A percentile compares a stretch with the other conserved stretches of the same genome.
These are phyloP conservation scores for Xestobium rufovillosum DNA, from an alignment of 2,888 invertebrate species.

Conservation along the genomic window DNA sequence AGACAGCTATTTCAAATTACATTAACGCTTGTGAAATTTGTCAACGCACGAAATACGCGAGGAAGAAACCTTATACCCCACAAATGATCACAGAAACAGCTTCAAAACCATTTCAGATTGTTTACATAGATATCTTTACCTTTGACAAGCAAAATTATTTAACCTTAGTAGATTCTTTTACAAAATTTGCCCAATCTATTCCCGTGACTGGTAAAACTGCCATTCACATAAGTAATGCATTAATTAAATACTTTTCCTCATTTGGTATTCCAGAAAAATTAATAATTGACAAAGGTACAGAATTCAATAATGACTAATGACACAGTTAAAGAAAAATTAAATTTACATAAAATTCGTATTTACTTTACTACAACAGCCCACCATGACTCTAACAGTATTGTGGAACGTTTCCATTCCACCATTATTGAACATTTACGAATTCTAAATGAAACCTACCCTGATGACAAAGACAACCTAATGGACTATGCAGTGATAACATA, in stretches of 20 bases:
- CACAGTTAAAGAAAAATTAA: conserved; percentile 9
- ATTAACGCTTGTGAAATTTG: conserved; percentile 14
- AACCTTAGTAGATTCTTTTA: conserved; percentile 23
- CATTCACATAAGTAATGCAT: conserved; percentile 6
- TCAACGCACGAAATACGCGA: conserved; percentile 15
- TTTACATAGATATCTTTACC: conserved; percentile 23
- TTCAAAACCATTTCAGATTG: conserved; percentile 17
- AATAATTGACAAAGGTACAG: conserved; percentile 11
- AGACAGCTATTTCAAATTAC: too few species aligned
- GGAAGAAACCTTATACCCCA: conserved; percentile 14
- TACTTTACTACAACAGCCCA: conserved; percentile 14
- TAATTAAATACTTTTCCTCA: too few species aligned
- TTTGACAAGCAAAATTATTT: conserved; percentile 18
- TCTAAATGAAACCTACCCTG: conserved; percentile 1
- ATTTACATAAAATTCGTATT: conserved; percentile 13
- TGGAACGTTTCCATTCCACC: conserved; percentile 16
- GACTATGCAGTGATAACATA: conserved; percentile 8
- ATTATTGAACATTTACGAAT: conserved; percentile 14
- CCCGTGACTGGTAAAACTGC: conserved; percentile 6
- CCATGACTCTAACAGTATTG: conserved; percentile 14
- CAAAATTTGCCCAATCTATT: conserved; percentile 20
- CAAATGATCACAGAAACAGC: conserved; percentile 21
- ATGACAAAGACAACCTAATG: conserved; percentile 2
- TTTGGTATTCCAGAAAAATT: conserved; percentile 9
- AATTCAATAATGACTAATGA: conserved; percentile 12